Base-by-base conservation (phyloP, 2,888 invertebrate genomes). In the Macaria notata region DNA sequence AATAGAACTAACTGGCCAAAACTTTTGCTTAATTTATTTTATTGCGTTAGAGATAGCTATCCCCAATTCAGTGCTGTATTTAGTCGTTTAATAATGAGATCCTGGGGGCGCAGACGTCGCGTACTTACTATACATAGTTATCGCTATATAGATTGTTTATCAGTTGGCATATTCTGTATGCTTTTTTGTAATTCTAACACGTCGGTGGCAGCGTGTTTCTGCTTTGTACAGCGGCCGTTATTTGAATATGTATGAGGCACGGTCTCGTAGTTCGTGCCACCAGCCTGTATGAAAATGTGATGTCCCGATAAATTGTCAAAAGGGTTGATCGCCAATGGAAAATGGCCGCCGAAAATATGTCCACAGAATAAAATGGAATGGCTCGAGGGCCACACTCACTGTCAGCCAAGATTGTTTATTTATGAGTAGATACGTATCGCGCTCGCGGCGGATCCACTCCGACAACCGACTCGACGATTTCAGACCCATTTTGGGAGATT, bases 281-380 rank as follows among this genome's bases (percentile, higher is more conserved):
- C 76, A 78, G 83, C 81, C 73, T 84, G 77, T 86, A 88, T 87
- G 87, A 88, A 88, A 88, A 86, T 88, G 86, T 86, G 86, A 88
- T 86, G 87, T 81, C 76, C 86, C 87, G 88, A 89, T 88, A 89
- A 89, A 88, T 88, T 88, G 89, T 86, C 88, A 88, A 87, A 88
- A 86, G 86, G 87, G 83, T 86, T 86, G 85, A 87, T 86, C 83
- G 83, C 79, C 81, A 80, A 79, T 82, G 83, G 81, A 81, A 83
- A 84, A 85, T 82, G 78, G 81, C 79, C 75, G 75, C 75, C 75
- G 73, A 81, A 83, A 78, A 81, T 81, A 78, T 81, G 79, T 75
- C 73, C 75, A 75, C 64, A 70, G 72, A 77, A 77, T 76, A 76
- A 79, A 79, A 78, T 77, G 73, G 75, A 73, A 76, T 70, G 74